A percentile compares a stretch with the other conserved stretches of the same genome.
These are phyloP conservation scores for Pyxicephalus adspersus DNA, from an alignment of 2,113 vertebrate species.

Conservation along the genomic window DNA sequence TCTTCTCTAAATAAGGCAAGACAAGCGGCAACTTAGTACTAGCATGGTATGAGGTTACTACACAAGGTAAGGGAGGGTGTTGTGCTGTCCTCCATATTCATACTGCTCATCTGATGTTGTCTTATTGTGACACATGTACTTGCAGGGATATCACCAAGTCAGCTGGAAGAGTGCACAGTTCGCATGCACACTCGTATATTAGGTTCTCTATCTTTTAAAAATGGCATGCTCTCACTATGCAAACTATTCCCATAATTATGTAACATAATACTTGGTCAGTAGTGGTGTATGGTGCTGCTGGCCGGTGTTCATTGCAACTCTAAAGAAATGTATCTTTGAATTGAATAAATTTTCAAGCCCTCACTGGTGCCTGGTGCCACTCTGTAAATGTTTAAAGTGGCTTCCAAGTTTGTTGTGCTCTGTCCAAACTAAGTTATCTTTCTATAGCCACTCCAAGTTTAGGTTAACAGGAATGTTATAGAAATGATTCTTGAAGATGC, in stretches of 20 bases:
- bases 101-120: background rate
- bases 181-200: background rate
- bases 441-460: no score
- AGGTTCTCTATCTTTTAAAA: background rate
- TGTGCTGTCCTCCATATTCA: background rate
- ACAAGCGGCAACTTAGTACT: slow-evolving; percentile 41
- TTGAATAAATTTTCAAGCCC: background rate
- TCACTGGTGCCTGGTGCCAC: no score
- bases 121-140: slow-evolving; percentile 13
- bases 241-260: slow-evolving; percentile 21
- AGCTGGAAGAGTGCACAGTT: slow-evolving; percentile 9
- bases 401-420: no score
- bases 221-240: slow-evolving; percentile 16
- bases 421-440: no score
- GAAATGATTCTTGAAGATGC: no score
- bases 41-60: slow-evolving; percentile 55
- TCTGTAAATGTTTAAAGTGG: background rate
- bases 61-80: slow-evolving; percentile 5
- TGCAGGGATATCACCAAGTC: slow-evolving; percentile 17
- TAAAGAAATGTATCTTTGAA: background rate
- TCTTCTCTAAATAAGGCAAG: slow-evolving; percentile 81
- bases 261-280: slow-evolving; percentile 1
- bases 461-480: no score
- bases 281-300: background rate
- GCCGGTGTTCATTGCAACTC: slow-evolving; percentile 8